A percentile compares a stretch with the other conserved stretches of the same genome.
Conservation (phyloP, 2,888 invertebrate genomes). For the Eristalinus aeneus region DNA sequence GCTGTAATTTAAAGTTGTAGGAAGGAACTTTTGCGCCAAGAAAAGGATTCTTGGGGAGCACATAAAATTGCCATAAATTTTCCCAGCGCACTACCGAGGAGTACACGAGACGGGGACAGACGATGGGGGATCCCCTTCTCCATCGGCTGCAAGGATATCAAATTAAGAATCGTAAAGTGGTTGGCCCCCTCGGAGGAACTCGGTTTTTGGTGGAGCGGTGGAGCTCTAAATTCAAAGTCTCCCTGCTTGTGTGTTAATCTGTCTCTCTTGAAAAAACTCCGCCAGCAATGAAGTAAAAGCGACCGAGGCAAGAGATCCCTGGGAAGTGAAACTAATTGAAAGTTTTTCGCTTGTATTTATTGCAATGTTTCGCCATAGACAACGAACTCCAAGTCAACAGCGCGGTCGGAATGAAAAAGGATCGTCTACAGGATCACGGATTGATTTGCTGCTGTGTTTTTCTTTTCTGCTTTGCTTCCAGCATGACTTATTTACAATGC, state of each 20-base stretch:
- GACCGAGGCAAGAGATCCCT: not conserved
- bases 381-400: not conserved
- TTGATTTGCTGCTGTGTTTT: constrained; percentile 32
- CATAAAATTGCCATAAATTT: constrained; percentile 57
- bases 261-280: no score
- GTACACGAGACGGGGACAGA: not conserved
- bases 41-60: constrained; percentile 3
- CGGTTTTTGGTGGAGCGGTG: not conserved
- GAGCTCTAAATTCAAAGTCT: constrained; percentile 28
- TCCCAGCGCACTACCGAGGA: constrained; percentile 4
- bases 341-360: constrained; percentile 61
- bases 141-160: constrained; percentile 17
- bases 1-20: constrained; percentile 41
- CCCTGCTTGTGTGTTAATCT: not conserved
- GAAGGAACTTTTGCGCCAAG: constrained; percentile 30
- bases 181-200: constrained; percentile 15
- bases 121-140: constrained; percentile 4
- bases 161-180: constrained; percentile 65
- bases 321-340: constrained; percentile 65
- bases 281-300: not conserved
- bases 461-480: constrained; percentile 22
- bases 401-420: not conserved
- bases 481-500: constrained; percentile 55
- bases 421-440: not conserved
- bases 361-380: constrained; percentile 37